Conservation (phyloP, 2,888 invertebrate genomes). For the Abrostola triplasia region DNA sequence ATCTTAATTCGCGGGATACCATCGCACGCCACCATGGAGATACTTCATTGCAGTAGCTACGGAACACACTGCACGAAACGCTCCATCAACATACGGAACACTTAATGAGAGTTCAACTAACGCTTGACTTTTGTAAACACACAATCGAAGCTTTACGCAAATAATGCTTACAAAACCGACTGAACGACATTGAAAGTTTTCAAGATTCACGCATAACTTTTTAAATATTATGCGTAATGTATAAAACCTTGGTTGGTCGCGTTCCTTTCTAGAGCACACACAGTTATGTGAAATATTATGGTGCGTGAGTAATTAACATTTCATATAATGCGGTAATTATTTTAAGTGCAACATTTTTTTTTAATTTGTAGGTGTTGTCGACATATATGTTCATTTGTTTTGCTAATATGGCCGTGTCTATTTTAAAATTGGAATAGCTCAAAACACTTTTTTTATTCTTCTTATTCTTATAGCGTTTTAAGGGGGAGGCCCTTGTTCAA, state of each 20-base stretch:
- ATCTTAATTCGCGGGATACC: too few relatives aligned
- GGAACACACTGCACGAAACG: too few relatives aligned
- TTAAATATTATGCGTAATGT: constrained; percentile 28
- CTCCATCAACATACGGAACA: too few relatives aligned
- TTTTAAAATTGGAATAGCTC: too few relatives aligned
- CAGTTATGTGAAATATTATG: constrained; percentile 40
- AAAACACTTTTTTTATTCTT: too few relatives aligned
- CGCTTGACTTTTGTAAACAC: too few relatives aligned
- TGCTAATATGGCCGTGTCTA: background rate
- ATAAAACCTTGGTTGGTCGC: constrained; percentile 32
- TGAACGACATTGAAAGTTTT: constrained; percentile 50
- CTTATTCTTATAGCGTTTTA: too few relatives aligned
- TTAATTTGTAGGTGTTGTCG: background rate
- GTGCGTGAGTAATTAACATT: constrained; percentile 34
- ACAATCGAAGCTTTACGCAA: too few relatives aligned
- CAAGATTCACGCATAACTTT: constrained; percentile 42
- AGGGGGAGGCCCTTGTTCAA: too few relatives aligned
- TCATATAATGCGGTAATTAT: constrained; percentile 14
- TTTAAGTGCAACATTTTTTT: constrained; percentile 23
- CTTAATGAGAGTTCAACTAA: too few relatives aligned
- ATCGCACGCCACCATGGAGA: too few relatives aligned
- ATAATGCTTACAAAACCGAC: constrained; percentile 32
- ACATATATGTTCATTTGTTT: background rate
- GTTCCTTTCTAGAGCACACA: constrained; percentile 50
- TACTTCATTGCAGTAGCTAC: too few relatives aligned